Percentiles rank a stretch among this genome's conserved stretches.
Conservation (phyloP, 2,797 vertebrate genomes). For the Taenioides sp. region DNA sequence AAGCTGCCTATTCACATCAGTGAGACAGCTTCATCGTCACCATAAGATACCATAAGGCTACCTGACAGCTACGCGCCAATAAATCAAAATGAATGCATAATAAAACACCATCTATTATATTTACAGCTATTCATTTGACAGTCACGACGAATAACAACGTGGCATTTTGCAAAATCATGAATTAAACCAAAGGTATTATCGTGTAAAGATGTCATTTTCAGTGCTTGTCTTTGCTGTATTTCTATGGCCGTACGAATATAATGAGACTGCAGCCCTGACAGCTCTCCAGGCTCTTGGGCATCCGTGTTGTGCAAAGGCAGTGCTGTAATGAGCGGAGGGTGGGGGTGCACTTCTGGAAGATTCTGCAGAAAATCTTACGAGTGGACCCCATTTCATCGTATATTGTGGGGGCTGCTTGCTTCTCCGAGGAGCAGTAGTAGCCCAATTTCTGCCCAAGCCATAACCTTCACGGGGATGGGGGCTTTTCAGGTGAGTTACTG, state of each 20-base stretch:
- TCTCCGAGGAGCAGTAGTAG: conserved; percentile 35
- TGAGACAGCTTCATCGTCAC: not conserved
- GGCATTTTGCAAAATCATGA: not conserved
- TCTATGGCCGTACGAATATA: not conserved
- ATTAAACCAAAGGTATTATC: not conserved
- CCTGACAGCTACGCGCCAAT: not conserved
- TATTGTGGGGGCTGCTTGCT: conserved; percentile 55
- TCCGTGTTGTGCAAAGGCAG: conserved; percentile 32
- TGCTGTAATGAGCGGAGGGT: conserved; percentile 56
- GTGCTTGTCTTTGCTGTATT: not conserved
- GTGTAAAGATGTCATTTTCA: not conserved
- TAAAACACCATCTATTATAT: not conserved
- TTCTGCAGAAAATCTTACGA: conserved; percentile 69
- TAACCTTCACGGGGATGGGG: conserved; percentile 46
- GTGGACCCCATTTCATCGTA: conserved; percentile 66
- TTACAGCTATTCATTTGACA: too few relatives aligned
- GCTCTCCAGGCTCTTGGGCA: conserved; percentile 35
- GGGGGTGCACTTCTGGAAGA: conserved; percentile 73
- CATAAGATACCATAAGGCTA: not conserved
- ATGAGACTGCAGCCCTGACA: conserved; percentile 37
- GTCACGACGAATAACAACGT: not conserved
- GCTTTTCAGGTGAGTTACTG: conserved; percentile 67
- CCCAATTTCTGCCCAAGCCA: conserved; percentile 51
- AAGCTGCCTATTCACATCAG: not conserved
- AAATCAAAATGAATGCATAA: not conserved